phyloP scores from a whole-genome alignment of 2,113 vertebrate genomes.

The Mustela nigripes region DNA sequence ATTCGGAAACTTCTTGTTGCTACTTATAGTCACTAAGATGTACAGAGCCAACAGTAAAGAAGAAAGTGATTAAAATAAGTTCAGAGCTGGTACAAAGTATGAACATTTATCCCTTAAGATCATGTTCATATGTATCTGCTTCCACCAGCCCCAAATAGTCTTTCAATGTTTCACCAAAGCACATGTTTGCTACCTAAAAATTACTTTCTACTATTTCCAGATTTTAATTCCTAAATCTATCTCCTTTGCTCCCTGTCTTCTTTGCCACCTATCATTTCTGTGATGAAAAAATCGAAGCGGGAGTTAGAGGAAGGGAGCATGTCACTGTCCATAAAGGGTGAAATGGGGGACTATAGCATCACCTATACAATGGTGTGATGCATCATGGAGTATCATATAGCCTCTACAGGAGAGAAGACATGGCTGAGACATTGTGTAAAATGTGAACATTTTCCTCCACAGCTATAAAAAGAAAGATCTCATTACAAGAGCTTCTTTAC shows the following conservation, averaged over 20 bases:
- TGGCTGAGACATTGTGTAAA: not conserved
- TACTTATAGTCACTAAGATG: conserved; percentile 48
- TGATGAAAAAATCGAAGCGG: not conserved
- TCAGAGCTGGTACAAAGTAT: not conserved
- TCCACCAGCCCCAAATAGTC: not conserved
- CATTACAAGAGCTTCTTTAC: not conserved
- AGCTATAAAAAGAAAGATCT: not conserved
- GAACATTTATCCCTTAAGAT: conserved; percentile 6
- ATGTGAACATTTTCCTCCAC: not conserved
- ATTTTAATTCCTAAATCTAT: conserved; percentile 15
- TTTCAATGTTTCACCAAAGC: not conserved
- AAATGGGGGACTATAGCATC: not conserved
- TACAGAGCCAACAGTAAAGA: conserved; percentile 17
- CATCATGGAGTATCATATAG: not conserved
- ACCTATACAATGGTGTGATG: not conserved
- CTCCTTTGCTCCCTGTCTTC: conserved; percentile 15
- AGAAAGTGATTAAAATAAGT: conserved; percentile 57
- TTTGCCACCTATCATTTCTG: conserved; percentile 50
- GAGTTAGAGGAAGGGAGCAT: not conserved
- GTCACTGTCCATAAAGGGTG: not conserved
- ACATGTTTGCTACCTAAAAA: conserved; percentile 55
- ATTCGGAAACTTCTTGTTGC: not conserved
- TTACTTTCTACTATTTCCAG: not conserved
- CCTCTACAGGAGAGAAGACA: not conserved
- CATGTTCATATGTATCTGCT: conserved; percentile 12